Conservation (phyloP, 2,113 vertebrate genomes). For the Phrynosoma blainvillii region DNA sequence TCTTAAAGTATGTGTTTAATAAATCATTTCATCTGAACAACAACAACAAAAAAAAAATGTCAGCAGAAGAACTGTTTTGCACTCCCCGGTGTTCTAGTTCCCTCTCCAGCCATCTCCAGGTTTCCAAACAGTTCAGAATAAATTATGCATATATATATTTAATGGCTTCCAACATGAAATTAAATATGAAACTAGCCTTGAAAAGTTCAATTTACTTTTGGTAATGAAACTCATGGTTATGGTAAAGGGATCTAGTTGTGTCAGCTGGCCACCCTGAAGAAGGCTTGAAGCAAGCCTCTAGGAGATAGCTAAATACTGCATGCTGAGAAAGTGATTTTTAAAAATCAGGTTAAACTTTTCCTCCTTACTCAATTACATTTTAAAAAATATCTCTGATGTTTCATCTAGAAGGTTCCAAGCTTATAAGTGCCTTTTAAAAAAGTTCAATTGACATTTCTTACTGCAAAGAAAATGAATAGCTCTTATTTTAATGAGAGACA, state of each 20-base stretch:
- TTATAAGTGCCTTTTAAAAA: slow-evolving; percentile 51
- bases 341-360: slow-evolving; percentile 46
- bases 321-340: slow-evolving; percentile 36
- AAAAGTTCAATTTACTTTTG: slow-evolving; percentile 50
- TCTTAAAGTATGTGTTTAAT: slow-evolving; percentile 46
- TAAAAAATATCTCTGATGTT: slow-evolving; percentile 24
- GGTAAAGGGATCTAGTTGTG: slow-evolving; percentile 11
- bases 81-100: slow-evolving; percentile 28
- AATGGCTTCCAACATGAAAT: slow-evolving; percentile 39
- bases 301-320: slow-evolving; percentile 2
- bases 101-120: slow-evolving; percentile 3
- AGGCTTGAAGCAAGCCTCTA: background rate
- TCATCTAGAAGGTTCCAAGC: slow-evolving; percentile 35
- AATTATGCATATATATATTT: slow-evolving; percentile 30
- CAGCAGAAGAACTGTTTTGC: slow-evolving; percentile 19
- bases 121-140: background rate
- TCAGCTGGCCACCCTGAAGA: slow-evolving; percentile 5
- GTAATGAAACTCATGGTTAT: slow-evolving; percentile 37
- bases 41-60: background rate
- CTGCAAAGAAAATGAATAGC: slow-evolving; percentile 45
- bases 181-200: slow-evolving; percentile 48
- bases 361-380: slow-evolving; percentile 28
- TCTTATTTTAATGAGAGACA: slow-evolving; percentile 43
- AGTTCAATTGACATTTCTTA: slow-evolving; percentile 49
- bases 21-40: slow-evolving; percentile 25